Evolutionary conservation across 2,797 vertebrate species (phyloP).

Genomic region (Lithobates sylvaticus): DNA sequence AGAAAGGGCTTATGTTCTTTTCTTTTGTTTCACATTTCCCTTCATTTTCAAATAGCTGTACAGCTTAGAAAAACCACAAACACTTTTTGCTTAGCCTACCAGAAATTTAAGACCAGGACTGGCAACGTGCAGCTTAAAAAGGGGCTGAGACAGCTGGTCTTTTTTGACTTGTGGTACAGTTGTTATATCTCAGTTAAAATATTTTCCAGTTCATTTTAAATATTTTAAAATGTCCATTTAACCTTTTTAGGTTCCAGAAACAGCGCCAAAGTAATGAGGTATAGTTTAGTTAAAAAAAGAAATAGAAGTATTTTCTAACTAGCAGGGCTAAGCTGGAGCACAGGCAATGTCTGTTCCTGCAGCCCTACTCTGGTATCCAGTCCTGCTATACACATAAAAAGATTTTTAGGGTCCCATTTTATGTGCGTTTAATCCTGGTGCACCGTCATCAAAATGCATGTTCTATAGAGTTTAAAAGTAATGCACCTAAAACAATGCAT

Average conservation of each 20-base stretch:
- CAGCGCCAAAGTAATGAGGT: background rate
- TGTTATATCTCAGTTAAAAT: constrained; percentile 69
- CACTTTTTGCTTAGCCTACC: constrained; percentile 72
- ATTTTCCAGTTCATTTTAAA: constrained; percentile 75
- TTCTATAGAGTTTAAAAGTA: no score
- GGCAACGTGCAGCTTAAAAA: constrained; percentile 70
- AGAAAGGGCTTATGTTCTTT: constrained; percentile 47
- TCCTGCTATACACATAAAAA: background rate
- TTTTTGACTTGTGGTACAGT: constrained; percentile 68
- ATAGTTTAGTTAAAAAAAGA: background rate
- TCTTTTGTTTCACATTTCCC: constrained; percentile 63
- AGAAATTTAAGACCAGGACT: constrained; percentile 69
- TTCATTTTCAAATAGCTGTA: constrained; percentile 70
- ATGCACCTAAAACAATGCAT: no score
- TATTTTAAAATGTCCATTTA: constrained; percentile 65
- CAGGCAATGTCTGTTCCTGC: background rate
- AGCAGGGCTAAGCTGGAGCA: background rate
- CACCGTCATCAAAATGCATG: no score
- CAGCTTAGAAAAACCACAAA: constrained; percentile 70
- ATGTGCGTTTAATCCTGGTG: no score
- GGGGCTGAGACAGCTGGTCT: constrained; percentile 70
- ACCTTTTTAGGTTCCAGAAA: constrained; percentile 28
- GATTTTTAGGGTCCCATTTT: no score
- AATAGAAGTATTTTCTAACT: background rate
- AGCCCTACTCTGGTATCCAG: background rate